Evolutionary conservation across 2,113 vertebrate species (phyloP).

Genomic region (Dicentrarchus labrax): DNA sequence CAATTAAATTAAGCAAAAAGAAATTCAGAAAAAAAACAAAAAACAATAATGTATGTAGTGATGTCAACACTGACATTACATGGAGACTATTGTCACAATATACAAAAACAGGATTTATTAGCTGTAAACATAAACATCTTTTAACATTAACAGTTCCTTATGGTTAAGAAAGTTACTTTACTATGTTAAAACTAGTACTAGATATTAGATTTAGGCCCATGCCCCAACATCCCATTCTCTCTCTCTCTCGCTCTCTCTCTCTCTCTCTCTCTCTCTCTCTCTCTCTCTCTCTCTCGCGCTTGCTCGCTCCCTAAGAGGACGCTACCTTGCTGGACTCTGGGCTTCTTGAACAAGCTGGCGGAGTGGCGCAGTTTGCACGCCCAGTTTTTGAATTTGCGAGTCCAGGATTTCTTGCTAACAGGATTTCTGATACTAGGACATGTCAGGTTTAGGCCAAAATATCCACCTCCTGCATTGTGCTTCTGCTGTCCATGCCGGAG

Average conservation of each 20-base stretch:
- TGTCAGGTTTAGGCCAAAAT: conserved; percentile 98
- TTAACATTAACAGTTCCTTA: conserved; percentile 55
- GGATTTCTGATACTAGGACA: conserved; percentile 98
- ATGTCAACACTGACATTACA: conserved; percentile 63
- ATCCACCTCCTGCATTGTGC: conserved; percentile 96
- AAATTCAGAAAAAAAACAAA: conserved; percentile 47
- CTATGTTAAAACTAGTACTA: conserved; percentile 79
- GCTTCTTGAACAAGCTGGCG: conserved; percentile 95
- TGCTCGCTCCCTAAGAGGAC: conserved; percentile 85
- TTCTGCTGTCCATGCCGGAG: conserved; percentile 88
- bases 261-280: conserved; percentile 70
- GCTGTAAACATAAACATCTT: conserved; percentile 47
- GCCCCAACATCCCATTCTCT: conserved; percentile 83
- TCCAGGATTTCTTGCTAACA: conserved; percentile 98
- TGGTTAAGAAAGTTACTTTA: conserved; percentile 68
- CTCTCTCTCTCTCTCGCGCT: conserved; percentile 55
- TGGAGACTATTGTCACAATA: conserved; percentile 43
- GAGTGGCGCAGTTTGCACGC: conserved; percentile 95
- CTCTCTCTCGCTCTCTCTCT: conserved; percentile 58
- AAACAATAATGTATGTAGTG: conserved; percentile 71
- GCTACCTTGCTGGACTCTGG: conserved; percentile 95
- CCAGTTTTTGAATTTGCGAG: conserved; percentile 97
- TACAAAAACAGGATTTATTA: conserved; percentile 59
- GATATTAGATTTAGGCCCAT: conserved; percentile 78
- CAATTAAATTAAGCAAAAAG: conserved; percentile 72